Base-by-base conservation (phyloP, 37 sponge, comb jelly and placozoan species). In the Mnemiopsis leidyi region DNA sequence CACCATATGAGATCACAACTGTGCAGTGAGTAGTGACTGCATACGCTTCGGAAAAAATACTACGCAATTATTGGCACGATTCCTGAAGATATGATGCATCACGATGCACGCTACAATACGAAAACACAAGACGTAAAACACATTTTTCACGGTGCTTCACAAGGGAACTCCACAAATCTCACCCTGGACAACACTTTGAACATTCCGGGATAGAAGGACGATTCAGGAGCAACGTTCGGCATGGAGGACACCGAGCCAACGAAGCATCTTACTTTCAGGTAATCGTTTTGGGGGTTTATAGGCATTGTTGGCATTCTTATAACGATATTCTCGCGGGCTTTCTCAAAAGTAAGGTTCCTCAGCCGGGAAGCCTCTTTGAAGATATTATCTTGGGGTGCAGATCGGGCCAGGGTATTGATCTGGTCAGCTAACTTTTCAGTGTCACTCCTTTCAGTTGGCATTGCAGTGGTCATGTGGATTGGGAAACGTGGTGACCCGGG, bases 251-350 rank as follows among this genome's bases (percentile, higher is more conserved):
- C 79, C 1, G 32, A 37, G 3, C 90, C 90, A 25, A 85, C 3
- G 90, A 36, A 85, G 25, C 90, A 85, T 5, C 35, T 35, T n/a
- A 85, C 90, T 85, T 85, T 85, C 61, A 85, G 61, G 61, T 85
- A 85, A 18, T 85, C 90, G 21, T 85, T 40, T 40, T 85, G 40
- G 20, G 90, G 61, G 25, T 38, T 38, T 38, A 40, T 18, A n/a
- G 61, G 33, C 40, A 33, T 39, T 0, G 61, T 25, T 2, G 90
- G 90, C 90, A 85, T 85, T 26, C 33, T 85, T 7, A 85, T 85
- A 32, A 85, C 61, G 61, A 85, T 39, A 40, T 85, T 85, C 90
- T 85, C 90, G n/a, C 90, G 40, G 39, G 90, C 90, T 61, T 85
- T 85, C 90, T 85, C 90, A 26, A 85, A 85, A 9, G 90, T 85